Percentiles rank a stretch among this genome's conserved stretches.
phyloP scores from a whole-genome alignment of 1,140 invertebrate genomes.

The Capitella teleta region DNA sequence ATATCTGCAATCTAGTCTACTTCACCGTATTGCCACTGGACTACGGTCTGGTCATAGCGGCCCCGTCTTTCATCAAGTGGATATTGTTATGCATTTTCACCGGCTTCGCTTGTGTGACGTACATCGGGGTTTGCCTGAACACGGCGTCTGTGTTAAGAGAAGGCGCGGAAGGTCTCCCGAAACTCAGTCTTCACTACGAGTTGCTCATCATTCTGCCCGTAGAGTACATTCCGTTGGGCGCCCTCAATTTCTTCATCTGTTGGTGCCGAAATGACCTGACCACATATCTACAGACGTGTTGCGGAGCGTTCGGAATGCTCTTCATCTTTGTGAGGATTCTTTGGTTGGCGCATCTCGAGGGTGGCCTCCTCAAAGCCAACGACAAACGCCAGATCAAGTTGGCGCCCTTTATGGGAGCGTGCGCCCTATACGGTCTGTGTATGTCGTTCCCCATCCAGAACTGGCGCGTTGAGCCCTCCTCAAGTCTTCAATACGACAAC shows the following conservation, averaged over 20 bases:
- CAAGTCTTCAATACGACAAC: neutral
- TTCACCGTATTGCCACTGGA: neutral
- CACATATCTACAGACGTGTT: constrained; percentile 2
- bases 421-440: constrained; percentile 2
- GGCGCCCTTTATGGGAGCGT: constrained; percentile 1
- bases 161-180: constrained; percentile 1
- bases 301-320: constrained; percentile 3
- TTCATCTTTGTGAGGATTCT: constrained; percentile 9
- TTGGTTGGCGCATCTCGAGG: constrained; percentile 13
- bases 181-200: constrained; percentile 6
- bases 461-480: constrained; percentile 3
- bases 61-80: constrained; percentile 5
- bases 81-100: constrained; percentile 5
- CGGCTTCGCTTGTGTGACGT: constrained; percentile 3
- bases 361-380: constrained; percentile 6
- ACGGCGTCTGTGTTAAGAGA: constrained; percentile 6
- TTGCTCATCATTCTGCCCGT: constrained; percentile 6
- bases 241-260: constrained; percentile 9
- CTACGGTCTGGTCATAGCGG: constrained; percentile 9
- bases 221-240: constrained; percentile 10
- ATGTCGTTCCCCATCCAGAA: constrained; percentile 8
- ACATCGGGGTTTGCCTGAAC: constrained; percentile 8
- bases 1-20: neutral
- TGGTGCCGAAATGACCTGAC: constrained; percentile 4
- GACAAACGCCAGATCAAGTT: constrained; percentile 5